Base-by-base conservation (phyloP, 2,797 vertebrate species). In the Argyrosomus regius region DNA sequence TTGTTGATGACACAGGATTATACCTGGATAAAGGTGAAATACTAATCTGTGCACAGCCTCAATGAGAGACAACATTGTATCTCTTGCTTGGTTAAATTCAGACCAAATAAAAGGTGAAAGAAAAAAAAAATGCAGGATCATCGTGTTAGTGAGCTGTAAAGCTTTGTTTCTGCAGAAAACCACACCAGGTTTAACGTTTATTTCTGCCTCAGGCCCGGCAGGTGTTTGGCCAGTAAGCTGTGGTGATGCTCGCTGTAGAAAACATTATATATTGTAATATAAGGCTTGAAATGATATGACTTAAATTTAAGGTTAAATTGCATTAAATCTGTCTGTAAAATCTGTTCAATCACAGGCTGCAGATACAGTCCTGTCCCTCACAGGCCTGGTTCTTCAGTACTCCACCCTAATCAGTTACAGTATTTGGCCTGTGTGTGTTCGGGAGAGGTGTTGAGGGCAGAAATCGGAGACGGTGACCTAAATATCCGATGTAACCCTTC, bases 381-480 rank as follows among this genome's bases (percentile, higher is more conserved):
- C 20, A 82, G 75, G 6, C 59, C 70, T 62, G 20, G 52, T 66
- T 81, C 39, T 12, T 49, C 41, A 28, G 28, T 52, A 7, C 81
- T 75, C 71, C 76, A 86, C 82, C 86, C 72, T 75, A 6, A 67
- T 69, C 75, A 56, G 17, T 65, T 57, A 67, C 45, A 61, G 35
- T 63, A 22, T 77, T 67, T 69, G 39, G 18, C n/a, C 17, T 46
- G 39, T 60, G 16, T 80, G 28, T 75, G 73, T 35, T 68, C 18
- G 0, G 43, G 50, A 65, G 39, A 69, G 16, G 12, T 50, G 31
- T 26, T 61, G 17, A 46, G 5, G 16, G n/a, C 31, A 63, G 72
- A 75, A 72, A 69, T 56, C 2, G n/a, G 50, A 85, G 66, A 87
- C 61, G 9, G 24, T 80, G 81, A 78, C 65, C 54, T 64, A 66